Conservation (phyloP, 2,888 invertebrate genomes). For the Synanthedon vespiformis region DNA sequence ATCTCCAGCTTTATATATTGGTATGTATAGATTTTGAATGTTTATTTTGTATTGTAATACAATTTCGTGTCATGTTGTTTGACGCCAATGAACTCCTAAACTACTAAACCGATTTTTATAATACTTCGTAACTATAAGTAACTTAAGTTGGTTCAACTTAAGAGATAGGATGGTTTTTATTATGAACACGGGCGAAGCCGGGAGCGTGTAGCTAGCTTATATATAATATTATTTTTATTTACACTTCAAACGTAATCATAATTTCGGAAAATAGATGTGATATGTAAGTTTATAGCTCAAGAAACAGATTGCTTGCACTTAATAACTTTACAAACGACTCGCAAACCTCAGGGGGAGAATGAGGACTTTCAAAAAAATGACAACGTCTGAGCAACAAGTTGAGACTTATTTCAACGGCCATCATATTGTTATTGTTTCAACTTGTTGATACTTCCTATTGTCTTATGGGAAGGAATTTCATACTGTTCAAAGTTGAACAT, state of each 20-base stretch:
- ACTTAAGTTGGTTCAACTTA: too few species aligned
- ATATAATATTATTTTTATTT: background rate
- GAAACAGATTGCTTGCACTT: constrained; percentile 6
- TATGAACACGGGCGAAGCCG: background rate
- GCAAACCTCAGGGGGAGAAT: constrained; percentile 7
- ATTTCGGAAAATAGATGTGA: background rate
- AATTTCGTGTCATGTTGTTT: too few species aligned
- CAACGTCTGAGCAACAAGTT: constrained; percentile 22
- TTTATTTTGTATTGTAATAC: too few species aligned
- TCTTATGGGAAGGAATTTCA: too few species aligned
- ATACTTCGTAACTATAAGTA: too few species aligned
- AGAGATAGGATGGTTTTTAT: too few species aligned
- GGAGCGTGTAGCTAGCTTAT: background rate
- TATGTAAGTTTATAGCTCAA: background rate
- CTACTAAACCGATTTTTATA: too few species aligned
- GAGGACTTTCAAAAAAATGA: constrained; percentile 19
- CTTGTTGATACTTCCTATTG: too few species aligned
- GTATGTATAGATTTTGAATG: too few species aligned
- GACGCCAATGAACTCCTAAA: too few species aligned
- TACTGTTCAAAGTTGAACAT: too few species aligned
- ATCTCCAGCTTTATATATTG: too few species aligned
- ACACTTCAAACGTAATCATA: background rate
- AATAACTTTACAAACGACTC: constrained; percentile 9
- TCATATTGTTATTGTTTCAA: background rate
- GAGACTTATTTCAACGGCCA: constrained; percentile 8